Percentiles rank a stretch among this genome's conserved stretches.
Evolutionary conservation across 92 coral and sea anemone genomes (phyloP).

Genomic region (Palythoa grandis): DNA sequence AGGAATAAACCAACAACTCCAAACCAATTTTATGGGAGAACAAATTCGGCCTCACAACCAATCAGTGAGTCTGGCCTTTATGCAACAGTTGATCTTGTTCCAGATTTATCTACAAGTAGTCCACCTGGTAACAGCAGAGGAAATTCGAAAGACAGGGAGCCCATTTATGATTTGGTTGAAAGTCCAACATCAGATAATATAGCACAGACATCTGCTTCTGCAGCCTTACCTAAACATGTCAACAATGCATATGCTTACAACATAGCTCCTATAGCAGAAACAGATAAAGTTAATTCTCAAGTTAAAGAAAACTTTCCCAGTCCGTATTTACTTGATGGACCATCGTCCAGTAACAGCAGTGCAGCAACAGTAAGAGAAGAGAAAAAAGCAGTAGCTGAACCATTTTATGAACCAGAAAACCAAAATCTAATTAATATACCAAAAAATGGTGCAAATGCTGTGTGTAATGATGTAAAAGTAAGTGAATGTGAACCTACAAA

Average conservation of each 20-base stretch:
- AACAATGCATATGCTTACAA: not conserved
- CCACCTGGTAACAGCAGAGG: not conserved
- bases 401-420: conserved; percentile 54
- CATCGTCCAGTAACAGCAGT: not conserved
- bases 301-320: conserved; percentile 36
- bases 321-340: conserved; percentile 65
- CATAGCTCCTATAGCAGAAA: not conserved
- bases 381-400: not conserved
- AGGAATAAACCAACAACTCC: not conserved
- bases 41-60: not conserved
- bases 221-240: not conserved
- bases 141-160: not conserved
- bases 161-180: conserved; percentile 40
- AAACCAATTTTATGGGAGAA: not conserved
- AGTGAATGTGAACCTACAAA: not conserved
- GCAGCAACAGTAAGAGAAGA: not conserved
- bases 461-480: not conserved
- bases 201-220: not conserved
- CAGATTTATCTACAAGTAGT: not conserved
- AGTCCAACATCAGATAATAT: not conserved
- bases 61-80: conserved; percentile 2
- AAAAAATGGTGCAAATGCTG: conserved; percentile 4
- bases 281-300: not conserved
- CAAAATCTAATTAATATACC: not conserved
- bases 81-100: conserved; percentile 34